Conservation (phyloP, 2,797 vertebrate species). For the Liasis olivaceus region DNA sequence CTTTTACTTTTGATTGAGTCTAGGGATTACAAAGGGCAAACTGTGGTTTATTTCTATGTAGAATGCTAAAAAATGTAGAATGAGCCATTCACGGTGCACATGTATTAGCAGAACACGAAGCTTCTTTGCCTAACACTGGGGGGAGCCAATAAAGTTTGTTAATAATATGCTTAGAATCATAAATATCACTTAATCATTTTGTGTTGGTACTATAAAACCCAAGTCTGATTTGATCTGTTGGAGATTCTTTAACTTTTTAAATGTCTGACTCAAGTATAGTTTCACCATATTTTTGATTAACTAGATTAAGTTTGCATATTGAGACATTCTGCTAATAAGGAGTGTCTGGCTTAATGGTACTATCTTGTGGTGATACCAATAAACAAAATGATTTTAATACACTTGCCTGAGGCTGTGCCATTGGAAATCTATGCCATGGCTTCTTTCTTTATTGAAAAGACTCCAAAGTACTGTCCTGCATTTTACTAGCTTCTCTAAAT, state of each 20-base stretch:
- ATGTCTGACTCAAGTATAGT: neutral
- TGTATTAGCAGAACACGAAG: too few relatives aligned
- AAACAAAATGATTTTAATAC: neutral
- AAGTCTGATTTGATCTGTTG: neutral
- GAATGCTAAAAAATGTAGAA: too few relatives aligned
- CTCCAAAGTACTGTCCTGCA: neutral
- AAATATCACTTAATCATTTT: neutral
- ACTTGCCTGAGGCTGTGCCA: neutral
- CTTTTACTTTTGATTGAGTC: too few relatives aligned
- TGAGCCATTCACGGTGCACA: too few relatives aligned
- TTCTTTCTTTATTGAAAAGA: neutral
- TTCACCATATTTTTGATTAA: neutral
- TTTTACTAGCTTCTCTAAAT: too few relatives aligned
- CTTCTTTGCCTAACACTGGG: too few relatives aligned
- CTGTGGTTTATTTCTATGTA: too few relatives aligned
- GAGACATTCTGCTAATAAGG: too few relatives aligned
- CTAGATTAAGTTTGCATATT: neutral
- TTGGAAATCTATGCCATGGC: neutral
- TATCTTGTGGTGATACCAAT: neutral
- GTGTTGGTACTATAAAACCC: neutral
- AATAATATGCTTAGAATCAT: neutral
- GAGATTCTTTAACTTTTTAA: neutral
- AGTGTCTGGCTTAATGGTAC: neutral
- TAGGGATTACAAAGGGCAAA: too few relatives aligned
- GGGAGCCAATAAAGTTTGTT: too few relatives aligned